Percentiles rank a stretch among this genome's conserved stretches.
phyloP scores from a whole-genome alignment of 2,113 vertebrate species.

The Dermatemys mawii region DNA sequence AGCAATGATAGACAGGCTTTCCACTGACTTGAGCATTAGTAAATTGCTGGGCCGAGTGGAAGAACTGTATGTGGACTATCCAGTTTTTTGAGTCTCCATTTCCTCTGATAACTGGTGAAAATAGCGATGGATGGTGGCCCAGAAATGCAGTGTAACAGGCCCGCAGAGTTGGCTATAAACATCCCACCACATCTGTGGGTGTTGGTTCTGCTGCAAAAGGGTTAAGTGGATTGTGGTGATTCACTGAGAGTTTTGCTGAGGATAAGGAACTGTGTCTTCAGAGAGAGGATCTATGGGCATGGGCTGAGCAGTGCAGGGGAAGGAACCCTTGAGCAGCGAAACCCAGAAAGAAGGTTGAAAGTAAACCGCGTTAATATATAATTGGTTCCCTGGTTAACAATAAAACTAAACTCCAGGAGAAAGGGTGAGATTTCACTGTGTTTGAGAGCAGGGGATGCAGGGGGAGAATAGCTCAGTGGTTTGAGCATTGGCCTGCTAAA shows the following conservation, averaged over 20 bases:
- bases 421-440: background rate
- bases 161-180: background rate
- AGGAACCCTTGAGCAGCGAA: background rate
- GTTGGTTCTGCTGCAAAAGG: background rate
- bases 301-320: background rate
- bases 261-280: background rate
- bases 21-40: background rate
- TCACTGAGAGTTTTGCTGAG: background rate
- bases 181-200: background rate
- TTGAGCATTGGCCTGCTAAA: too few relatives aligned
- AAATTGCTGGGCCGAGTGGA: background rate
- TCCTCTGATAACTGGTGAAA: background rate
- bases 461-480: too few relatives aligned
- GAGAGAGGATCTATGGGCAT: background rate
- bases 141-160: background rate
- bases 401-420: background rate
- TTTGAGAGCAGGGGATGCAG: background rate
- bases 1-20: background rate
- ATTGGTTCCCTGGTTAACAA: background rate
- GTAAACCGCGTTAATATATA: background rate
- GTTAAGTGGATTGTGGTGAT: background rate
- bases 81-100: background rate
- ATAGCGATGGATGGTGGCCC: background rate
- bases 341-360: background rate
- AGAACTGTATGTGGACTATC: background rate